A percentile compares a stretch with the other conserved stretches of the same genome.
Evolutionary conservation across 2,113 vertebrate genomes (phyloP).

Genomic region (Stegostoma tigrinum): DNA sequence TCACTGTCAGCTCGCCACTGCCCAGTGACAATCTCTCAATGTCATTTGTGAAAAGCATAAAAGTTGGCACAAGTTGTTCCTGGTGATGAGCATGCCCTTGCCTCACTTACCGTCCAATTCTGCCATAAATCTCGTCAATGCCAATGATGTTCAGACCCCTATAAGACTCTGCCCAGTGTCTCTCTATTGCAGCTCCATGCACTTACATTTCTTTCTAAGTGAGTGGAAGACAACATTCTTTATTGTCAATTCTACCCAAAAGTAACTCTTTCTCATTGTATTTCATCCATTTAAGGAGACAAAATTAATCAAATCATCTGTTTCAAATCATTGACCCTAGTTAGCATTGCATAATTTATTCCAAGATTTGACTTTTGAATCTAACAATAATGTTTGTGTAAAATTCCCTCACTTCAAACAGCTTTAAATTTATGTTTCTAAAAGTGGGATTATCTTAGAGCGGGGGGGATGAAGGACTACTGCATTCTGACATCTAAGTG

Average conservation of each 20-base stretch:
- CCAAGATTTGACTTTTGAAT: neutral
- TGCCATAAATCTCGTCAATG: no score
- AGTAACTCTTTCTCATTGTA: neutral
- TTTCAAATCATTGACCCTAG: neutral
- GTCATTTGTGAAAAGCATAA: no score
- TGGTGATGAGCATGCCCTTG: no score
- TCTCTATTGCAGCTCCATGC: neutral
- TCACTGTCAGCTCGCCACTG: no score
- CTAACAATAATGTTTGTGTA: neutral
- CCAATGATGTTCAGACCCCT: no score
- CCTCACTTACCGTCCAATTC: no score
- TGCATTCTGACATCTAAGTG: neutral
- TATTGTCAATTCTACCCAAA: neutral
- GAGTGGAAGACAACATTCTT: neutral
- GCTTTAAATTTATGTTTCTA: neutral
- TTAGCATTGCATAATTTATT: neutral
- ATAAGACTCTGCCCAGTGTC: no score
- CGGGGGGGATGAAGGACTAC: neutral
- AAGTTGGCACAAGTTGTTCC: no score
- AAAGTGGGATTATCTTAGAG: neutral
- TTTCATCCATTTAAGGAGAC: neutral
- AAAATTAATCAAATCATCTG: neutral
- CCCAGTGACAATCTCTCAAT: no score
- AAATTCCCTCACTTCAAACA: neutral
- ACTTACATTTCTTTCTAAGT: neutral